Evolutionary conservation across 2,888 invertebrate genomes (phyloP).

Genomic region (Cabera pusaria): DNA sequence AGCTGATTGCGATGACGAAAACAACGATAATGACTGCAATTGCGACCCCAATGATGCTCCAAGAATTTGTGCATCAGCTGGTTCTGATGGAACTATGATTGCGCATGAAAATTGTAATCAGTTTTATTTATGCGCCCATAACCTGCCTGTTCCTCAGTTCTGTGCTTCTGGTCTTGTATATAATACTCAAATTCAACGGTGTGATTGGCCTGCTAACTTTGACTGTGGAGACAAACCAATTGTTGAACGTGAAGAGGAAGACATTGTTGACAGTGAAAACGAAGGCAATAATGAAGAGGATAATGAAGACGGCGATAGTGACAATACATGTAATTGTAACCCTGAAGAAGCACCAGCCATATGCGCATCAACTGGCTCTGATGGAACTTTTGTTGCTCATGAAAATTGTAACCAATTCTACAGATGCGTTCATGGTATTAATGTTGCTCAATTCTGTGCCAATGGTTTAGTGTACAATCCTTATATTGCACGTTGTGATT

Average conservation of each 20-base stretch:
- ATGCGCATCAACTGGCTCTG: constrained; percentile 35
- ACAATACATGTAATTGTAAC: constrained; percentile 16
- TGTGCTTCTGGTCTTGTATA: constrained; percentile 15
- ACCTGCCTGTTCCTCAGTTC: no score
- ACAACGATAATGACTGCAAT: no score
- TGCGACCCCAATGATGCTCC: no score
- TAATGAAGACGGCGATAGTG: constrained; percentile 10
- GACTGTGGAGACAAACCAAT: constrained; percentile 28
- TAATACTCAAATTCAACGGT: constrained; percentile 22
- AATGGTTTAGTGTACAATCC: constrained; percentile 29
- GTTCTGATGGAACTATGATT: no score
- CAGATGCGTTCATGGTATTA: constrained; percentile 27
- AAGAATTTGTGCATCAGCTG: no score
- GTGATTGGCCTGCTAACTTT: constrained; percentile 29
- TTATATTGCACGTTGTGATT: constrained; percentile 28
- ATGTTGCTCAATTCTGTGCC: constrained; percentile 25
- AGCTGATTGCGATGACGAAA: no score
- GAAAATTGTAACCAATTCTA: constrained; percentile 37
- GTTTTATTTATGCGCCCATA: constrained; percentile 28
- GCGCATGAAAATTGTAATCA: constrained; percentile 22
- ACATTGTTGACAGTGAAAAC: background rate
- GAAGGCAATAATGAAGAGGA: background rate
- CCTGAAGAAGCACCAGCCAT: constrained; percentile 41
- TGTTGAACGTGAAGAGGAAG: constrained; percentile 5
- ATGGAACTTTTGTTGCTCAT: constrained; percentile 29